A percentile compares a stretch with the other conserved stretches of the same genome.
Conservation (phyloP, 1,140 invertebrate species). For the Leucophenga varia region DNA sequence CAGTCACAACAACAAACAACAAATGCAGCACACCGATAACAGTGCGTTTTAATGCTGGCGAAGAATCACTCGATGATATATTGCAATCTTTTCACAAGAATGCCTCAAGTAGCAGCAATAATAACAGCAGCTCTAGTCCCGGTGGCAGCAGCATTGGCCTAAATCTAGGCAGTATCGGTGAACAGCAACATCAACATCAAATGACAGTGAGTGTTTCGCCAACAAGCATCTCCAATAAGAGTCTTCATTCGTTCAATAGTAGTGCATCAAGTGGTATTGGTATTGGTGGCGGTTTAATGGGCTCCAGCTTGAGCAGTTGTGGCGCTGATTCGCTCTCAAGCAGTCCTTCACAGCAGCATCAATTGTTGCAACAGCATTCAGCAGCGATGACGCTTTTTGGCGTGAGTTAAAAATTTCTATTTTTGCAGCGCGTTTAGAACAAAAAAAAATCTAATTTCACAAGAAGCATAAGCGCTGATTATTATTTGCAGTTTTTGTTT, state of each 20-base stretch:
- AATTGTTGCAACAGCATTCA: conserved; percentile 26
- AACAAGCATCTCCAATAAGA: neutral
- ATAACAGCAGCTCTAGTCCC: conserved; percentile 21
- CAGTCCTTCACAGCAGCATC: conserved; percentile 43
- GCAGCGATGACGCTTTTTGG: conserved; percentile 28
- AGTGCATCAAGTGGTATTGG: too few species aligned
- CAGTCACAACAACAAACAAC: conserved; percentile 19
- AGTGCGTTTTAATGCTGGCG: conserved; percentile 52
- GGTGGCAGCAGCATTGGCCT: conserved; percentile 35
- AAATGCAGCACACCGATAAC: conserved; percentile 47
- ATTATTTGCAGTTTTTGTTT: too few species aligned
- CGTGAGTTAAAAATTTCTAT: too few species aligned
- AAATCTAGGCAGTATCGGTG: conserved; percentile 20
- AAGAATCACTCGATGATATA: conserved; percentile 50
- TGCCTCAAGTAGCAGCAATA: conserved; percentile 14
- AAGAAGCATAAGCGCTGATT: too few species aligned
- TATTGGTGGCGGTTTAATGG: conserved; percentile 8
- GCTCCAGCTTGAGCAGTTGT: conserved; percentile 16
- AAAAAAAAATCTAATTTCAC: too few species aligned
- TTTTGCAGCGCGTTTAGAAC: too few species aligned
- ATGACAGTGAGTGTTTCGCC: neutral
- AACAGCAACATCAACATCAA: conserved; percentile 40
- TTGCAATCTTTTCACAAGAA: conserved; percentile 49
- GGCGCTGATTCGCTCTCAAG: conserved; percentile 41
- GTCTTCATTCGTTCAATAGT: too few species aligned